These are phyloP conservation scores for Xyrichtys novacula DNA, from an alignment of 2,797 vertebrate species.

Conservation along the genomic window DNA sequence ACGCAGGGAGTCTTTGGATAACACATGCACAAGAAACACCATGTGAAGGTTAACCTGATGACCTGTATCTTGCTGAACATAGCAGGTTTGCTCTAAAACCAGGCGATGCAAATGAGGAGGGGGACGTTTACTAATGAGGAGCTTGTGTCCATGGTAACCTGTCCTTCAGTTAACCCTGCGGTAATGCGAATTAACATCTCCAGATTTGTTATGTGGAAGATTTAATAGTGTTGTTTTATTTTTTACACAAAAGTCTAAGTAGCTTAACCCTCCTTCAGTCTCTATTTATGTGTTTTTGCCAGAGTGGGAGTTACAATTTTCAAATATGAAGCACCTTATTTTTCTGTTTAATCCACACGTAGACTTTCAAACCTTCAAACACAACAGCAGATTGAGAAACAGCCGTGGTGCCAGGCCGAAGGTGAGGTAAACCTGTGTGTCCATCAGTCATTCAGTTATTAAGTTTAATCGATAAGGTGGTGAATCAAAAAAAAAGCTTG, in stretches of 20 bases:
- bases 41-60: slow-evolving; percentile 18
- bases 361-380: slow-evolving; percentile 29
- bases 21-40: slow-evolving; percentile 10
- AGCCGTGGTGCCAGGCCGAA: background rate
- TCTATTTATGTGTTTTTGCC: slow-evolving; percentile 4
- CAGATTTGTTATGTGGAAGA: background rate
- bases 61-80: slow-evolving; percentile 48
- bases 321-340: background rate
- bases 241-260: background rate
- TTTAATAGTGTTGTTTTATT: background rate
- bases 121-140: slow-evolving; percentile 40
- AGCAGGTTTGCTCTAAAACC: slow-evolving; percentile 37
- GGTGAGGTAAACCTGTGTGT: too few relatives aligned
- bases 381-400: slow-evolving; percentile 19
- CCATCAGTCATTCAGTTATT: too few relatives aligned
- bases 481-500: too few relatives aligned
- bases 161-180: slow-evolving; percentile 44
- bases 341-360: slow-evolving; percentile 12
- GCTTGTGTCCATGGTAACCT: slow-evolving; percentile 53
- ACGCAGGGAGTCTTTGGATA: slow-evolving; percentile 7
- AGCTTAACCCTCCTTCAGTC: background rate
- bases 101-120: slow-evolving; percentile 47
- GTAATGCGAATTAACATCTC: slow-evolving; percentile 27
- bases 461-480: too few relatives aligned
- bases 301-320: background rate